Percentiles rank a stretch among this genome's conserved stretches.
These are phyloP conservation scores for Tetramorium bicarinatum DNA, from an alignment of 2,888 invertebrate species.

Conservation along the genomic window DNA sequence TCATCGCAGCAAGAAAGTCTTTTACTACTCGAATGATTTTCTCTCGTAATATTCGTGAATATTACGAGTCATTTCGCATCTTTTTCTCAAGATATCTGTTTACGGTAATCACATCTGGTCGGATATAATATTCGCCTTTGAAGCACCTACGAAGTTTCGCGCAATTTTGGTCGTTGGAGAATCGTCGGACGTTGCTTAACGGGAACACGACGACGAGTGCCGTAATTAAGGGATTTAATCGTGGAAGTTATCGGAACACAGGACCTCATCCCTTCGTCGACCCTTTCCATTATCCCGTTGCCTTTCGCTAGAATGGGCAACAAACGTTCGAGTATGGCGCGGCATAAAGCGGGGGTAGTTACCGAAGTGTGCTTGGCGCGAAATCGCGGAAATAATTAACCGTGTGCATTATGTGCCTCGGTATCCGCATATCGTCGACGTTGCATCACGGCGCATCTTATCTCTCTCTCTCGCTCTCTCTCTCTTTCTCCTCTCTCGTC, in stretches of 20 bases:
- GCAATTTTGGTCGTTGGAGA: conserved; percentile 34
- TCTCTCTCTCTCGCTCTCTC: not conserved
- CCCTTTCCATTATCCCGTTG: conserved; percentile 11
- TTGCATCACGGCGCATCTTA: conserved; percentile 12
- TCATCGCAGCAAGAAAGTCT: not conserved
- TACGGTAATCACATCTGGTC: not conserved
- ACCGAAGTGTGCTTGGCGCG: conserved; percentile 54
- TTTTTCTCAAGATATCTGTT: conserved; percentile 1
- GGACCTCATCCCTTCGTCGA: conserved; percentile 38
- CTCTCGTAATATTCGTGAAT: not conserved
- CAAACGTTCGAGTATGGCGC: conserved; percentile 56
- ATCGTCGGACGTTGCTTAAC: conserved; percentile 40
- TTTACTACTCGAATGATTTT: not conserved
- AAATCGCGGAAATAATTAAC: conserved; percentile 77
- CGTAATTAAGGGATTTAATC: conserved; percentile 77
- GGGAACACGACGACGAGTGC: conserved; percentile 45
- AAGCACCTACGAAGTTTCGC: conserved; percentile 9
- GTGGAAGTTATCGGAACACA: conserved; percentile 71
- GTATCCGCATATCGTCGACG: conserved; percentile 35
- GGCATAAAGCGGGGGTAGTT: conserved; percentile 41
- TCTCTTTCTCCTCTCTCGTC: not conserved
- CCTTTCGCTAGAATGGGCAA: conserved; percentile 55
- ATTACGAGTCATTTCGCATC: too few relatives aligned
- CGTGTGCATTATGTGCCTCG: conserved; percentile 69
- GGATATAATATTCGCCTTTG: not conserved